Base-by-base conservation (phyloP, 2,113 vertebrate species). In the Rynchops niger region DNA sequence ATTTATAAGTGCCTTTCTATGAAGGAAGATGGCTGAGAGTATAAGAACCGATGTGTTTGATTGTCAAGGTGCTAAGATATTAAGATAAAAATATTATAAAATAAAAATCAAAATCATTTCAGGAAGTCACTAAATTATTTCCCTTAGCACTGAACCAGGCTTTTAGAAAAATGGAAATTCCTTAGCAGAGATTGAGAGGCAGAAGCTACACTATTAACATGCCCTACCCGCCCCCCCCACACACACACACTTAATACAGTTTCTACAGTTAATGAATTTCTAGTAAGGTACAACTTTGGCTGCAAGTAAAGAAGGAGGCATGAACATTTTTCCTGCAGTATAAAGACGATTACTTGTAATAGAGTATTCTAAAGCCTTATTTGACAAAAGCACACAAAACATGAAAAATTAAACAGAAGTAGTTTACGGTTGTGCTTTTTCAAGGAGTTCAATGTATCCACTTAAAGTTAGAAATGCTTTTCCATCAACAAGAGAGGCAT, bases 21-120 rank as follows among this genome's bases (percentile, higher is more conserved):
- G 66, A 95, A 92, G 74, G 26, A 32, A 94, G 74, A 62, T 85
- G 49, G 77, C 95, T 91, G 82, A 89, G 85, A 96, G 95, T 16
- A 56, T 25, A 16, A 90, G 49, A 93, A 67, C 9, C 72, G 70
- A n/a, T 72, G 58, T 11, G 2, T 38, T 90, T 96, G 70, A 97
- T 96, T 98, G 97, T 96, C 69, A 82, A 94, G 80, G 70, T 74
- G 81, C 30, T 94, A 71, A 84, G 88, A 86, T 91, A 45, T 59
- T 29, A 45, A 86, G 63, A 81, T 58, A 73, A 80, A 97, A 96
- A 93, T 95, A 74, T 72, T 43, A 30, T 30, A 43, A 94, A 91
- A 87, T 61, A 62, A 78, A 59, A 72, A 88, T 53, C 53, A 74
- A 61, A 73, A 50, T 23, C 1, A 93, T 88, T 82, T 45, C 38